Evolutionary conservation across 2,113 vertebrate genomes (phyloP).

Genomic region (Trichechus manatus): DNA sequence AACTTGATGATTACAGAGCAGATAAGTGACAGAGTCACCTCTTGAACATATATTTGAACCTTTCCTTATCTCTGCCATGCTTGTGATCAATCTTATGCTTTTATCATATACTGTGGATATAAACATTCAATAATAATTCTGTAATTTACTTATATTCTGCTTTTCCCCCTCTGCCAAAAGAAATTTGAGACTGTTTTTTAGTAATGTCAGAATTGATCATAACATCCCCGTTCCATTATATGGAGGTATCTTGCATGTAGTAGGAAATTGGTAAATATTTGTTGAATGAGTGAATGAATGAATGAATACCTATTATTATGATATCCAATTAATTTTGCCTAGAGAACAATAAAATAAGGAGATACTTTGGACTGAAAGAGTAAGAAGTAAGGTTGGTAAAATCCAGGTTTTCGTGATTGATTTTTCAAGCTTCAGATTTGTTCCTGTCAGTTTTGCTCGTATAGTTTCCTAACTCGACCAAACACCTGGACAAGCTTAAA

Average conservation of each 20-base stretch:
- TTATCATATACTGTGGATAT: background rate
- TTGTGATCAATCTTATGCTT: constrained; percentile 21
- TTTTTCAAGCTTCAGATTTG: constrained; percentile 43
- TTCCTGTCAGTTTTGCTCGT: constrained; percentile 43
- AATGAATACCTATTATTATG: background rate
- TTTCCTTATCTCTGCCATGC: background rate
- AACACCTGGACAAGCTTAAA: constrained; percentile 12
- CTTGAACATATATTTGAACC: constrained; percentile 17
- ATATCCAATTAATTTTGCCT: constrained; percentile 44
- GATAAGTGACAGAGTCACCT: constrained; percentile 25
- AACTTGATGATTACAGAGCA: constrained; percentile 17
- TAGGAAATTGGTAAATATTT: constrained; percentile 33
- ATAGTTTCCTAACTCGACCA: background rate
- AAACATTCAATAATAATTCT: constrained; percentile 44
- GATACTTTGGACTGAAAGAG: constrained; percentile 16
- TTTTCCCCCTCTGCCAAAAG: constrained; percentile 54
- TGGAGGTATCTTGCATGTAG: background rate
- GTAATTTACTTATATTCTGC: constrained; percentile 23
- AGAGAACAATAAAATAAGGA: constrained; percentile 45
- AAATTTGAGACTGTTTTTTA: constrained; percentile 54
- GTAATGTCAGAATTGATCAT: background rate
- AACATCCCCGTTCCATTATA: constrained; percentile 29
- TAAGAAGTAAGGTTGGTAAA: constrained; percentile 31
- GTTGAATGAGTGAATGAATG: constrained; percentile 23
- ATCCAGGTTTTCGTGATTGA: constrained; percentile 30